phyloP scores from a whole-genome alignment of 2,888 invertebrate species.

The Nephrotoma guestfalica region DNA sequence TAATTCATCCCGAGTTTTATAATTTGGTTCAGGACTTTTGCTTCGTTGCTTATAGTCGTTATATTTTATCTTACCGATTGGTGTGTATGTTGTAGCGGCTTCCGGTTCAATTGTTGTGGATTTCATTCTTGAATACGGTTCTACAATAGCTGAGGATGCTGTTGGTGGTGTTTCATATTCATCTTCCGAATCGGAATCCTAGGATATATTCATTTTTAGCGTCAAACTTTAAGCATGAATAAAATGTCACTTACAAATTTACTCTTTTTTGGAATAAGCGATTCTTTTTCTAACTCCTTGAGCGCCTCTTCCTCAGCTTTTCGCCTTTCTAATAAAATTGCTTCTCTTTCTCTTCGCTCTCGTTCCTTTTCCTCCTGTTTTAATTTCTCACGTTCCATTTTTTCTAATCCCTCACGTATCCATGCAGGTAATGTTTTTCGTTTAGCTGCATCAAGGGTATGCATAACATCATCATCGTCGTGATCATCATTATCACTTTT shows the following conservation, averaged over 20 bases:
- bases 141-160: background rate
- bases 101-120: background rate
- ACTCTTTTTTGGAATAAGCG: slow-evolving; percentile 4
- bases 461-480: slow-evolving; percentile 17
- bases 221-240: background rate
- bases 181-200: slow-evolving; percentile 6
- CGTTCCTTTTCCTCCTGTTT: slow-evolving; percentile 70
- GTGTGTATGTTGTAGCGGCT: background rate
- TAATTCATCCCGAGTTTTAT: slow-evolving; percentile 1
- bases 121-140: background rate
- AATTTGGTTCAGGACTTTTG: slow-evolving; percentile 1
- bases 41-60: background rate
- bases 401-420: slow-evolving; percentile 84
- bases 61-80: background rate
- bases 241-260: slow-evolving; percentile 3
- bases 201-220: slow-evolving; percentile 11
- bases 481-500: background rate
- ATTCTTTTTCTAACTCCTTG: slow-evolving; percentile 18
- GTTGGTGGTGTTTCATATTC: background rate
- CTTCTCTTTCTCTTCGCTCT: slow-evolving; percentile 47
- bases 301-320: slow-evolving; percentile 35
- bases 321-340: slow-evolving; percentile 37
- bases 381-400: slow-evolving; percentile 90
- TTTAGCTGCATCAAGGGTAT: slow-evolving; percentile 64
- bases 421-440: slow-evolving; percentile 88